These are phyloP conservation scores for Zeugodacus cucurbitae DNA, from an alignment of 1,140 invertebrate genomes.

Conservation along the genomic window DNA sequence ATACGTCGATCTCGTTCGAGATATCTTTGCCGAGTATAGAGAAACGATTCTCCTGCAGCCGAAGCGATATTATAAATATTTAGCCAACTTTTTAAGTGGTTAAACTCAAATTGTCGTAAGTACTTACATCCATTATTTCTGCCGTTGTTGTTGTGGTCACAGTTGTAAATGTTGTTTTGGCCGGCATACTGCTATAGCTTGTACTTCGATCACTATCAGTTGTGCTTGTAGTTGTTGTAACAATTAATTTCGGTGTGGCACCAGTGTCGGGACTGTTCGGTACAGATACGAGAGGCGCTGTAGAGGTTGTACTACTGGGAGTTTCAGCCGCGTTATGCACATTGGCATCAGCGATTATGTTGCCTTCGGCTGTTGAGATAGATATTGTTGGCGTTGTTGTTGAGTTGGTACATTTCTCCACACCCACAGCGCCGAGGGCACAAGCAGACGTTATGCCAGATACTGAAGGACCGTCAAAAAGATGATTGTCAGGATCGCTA, in stretches of 20 bases:
- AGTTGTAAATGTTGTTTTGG: slow-evolving; percentile 39
- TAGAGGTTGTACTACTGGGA: slow-evolving; percentile 39
- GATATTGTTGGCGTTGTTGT: slow-evolving; percentile 1
- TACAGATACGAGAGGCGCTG: slow-evolving; percentile 35
- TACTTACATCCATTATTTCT: slow-evolving; percentile 46
- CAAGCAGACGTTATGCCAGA: slow-evolving; percentile 43
- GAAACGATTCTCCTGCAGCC: slow-evolving; percentile 43
- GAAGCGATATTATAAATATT: not conserved
- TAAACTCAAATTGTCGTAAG: not conserved
- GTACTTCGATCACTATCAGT: not conserved
- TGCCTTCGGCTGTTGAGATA: slow-evolving; percentile 25
- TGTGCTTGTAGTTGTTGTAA: slow-evolving; percentile 6
- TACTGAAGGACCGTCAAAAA: slow-evolving; percentile 44
- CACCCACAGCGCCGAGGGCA: slow-evolving; percentile 29
- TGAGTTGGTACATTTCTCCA: not conserved
- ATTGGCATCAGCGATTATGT: not conserved
- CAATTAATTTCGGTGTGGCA: not conserved
- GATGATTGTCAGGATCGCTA: slow-evolving; percentile 43
- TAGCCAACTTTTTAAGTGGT: too few relatives aligned
- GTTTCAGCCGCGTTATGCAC: not conserved
- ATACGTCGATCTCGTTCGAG: slow-evolving; percentile 41
- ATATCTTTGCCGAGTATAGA: slow-evolving; percentile 39
- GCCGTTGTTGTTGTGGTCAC: slow-evolving; percentile 44
- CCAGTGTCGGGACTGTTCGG: slow-evolving; percentile 38
- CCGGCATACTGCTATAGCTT: slow-evolving; percentile 8